Evolutionary conservation across 2,113 vertebrate species (phyloP), one percentile per base, ranked within the genome.

Genomic region (Spilogale gracilis): DNA sequence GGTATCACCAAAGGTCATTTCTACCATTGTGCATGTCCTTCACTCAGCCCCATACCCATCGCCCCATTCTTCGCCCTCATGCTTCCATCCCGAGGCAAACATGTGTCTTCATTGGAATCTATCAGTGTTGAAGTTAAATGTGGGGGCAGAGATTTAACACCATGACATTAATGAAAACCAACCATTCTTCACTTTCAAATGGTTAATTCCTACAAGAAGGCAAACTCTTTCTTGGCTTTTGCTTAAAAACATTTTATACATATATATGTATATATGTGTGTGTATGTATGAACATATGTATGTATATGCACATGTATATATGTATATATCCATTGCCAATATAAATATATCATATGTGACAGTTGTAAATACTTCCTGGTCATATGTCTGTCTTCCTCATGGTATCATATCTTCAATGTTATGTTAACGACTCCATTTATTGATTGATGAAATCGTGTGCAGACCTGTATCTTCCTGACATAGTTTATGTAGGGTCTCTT

Each of bases 401-500:
- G 96, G 92, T 98, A 98, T 99, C 99, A 98, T 98, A 98, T 98
- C 98, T 80, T 98, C 98, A 98, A 43, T 99, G 99, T 99, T 98
- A 98, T 17, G 98, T 99, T 99, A 99, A 98, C 97, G 54, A 98
- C 91, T 96, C 98, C 99, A 99, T 98, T 98, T 99, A 99, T 97
- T 98, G 98, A 99, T 98, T 98, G 98, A 99, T 98, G 97, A 98
- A 97, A 96, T 98, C 79, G 97, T 98, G 98, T 98, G 99, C 99
- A 99, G 97, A 99, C 76, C 98, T 99, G 98, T 99, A 99, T 98
- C 97, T 91, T 99, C 94, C 98, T 98, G 98, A 98, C 99, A 99
- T 99, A 99, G 99, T 99, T 99, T 99, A 98, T 98, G 99, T 99
- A 99, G 98, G 97, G 98, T 98, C 98, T 99, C 98, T 99, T 99